Evolutionary conservation across 2,888 invertebrate species (phyloP).

Genomic region (Leptopilina myrica): DNA sequence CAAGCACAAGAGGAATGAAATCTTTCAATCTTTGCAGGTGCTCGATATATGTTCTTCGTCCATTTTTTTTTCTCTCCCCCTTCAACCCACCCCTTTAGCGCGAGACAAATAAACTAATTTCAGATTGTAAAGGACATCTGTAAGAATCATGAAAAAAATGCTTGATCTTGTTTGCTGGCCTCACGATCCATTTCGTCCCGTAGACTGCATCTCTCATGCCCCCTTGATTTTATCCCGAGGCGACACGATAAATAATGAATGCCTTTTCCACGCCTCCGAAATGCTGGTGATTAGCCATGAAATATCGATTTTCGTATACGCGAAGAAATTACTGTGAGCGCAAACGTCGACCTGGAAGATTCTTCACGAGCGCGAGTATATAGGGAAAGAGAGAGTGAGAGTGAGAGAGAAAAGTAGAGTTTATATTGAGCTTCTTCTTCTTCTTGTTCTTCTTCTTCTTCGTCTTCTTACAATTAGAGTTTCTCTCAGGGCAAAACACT

Average conservation of each 20-base stretch:
- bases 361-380: slow-evolving; percentile 17
- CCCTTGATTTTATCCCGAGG: slow-evolving; percentile 63
- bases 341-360: slow-evolving; percentile 31
- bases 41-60: too few relatives aligned
- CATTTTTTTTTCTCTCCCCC: too few relatives aligned
- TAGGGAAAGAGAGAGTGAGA: background rate
- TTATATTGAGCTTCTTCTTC: slow-evolving; percentile 4
- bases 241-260: slow-evolving; percentile 76
- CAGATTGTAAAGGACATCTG: slow-evolving; percentile 26
- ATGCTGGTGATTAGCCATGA: slow-evolving; percentile 76
- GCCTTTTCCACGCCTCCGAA: slow-evolving; percentile 77
- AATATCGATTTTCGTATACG: slow-evolving; percentile 76
- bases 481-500: slow-evolving; percentile 39
- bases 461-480: slow-evolving; percentile 36
- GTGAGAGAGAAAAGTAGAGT: background rate
- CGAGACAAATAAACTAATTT: background rate
- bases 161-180: slow-evolving; percentile 21
- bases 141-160: slow-evolving; percentile 21
- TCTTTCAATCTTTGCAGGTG: too few relatives aligned
- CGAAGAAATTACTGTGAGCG: slow-evolving; percentile 68
- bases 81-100: background rate
- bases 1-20: too few relatives aligned
- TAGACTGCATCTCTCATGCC: slow-evolving; percentile 10
- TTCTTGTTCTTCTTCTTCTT: too few relatives aligned
- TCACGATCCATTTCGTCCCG: slow-evolving; percentile 23